Conservation (phyloP, 2,888 invertebrate species). For the Zhengitettix transpicula region DNA sequence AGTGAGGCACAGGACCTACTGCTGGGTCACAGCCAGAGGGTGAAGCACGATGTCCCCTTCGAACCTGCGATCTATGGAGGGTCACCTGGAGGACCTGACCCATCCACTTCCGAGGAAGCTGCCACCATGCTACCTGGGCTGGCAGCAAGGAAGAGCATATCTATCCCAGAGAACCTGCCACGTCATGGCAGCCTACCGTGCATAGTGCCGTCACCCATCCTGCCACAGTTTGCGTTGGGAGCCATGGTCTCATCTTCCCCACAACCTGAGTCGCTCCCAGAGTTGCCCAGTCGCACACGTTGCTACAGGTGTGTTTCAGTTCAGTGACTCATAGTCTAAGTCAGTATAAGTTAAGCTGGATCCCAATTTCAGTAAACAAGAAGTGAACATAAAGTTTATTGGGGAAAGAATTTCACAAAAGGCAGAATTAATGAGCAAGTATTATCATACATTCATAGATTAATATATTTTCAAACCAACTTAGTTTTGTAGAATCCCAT, state of each 20-base stretch:
- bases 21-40: constrained; percentile 54
- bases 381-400: too few species aligned
- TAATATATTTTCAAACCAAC: too few species aligned
- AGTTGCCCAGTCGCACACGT: constrained; percentile 25
- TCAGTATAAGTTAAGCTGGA: too few species aligned
- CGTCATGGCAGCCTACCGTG: constrained; percentile 8
- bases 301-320: constrained; percentile 36
- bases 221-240: background rate
- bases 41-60: constrained; percentile 60
- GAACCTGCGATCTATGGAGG: constrained; percentile 42
- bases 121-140: background rate
- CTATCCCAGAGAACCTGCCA: constrained; percentile 26
- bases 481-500: too few species aligned
- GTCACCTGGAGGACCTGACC: constrained; percentile 7
- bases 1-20: constrained; percentile 68
- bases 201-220: background rate
- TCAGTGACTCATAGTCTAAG: background rate
- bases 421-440: too few species aligned
- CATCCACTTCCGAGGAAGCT: background rate
- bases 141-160: background rate
- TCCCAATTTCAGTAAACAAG: too few species aligned
- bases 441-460: too few species aligned
- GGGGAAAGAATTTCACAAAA: too few species aligned
- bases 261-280: background rate
- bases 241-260: background rate